Evolutionary conservation across 2,113 vertebrate species (phyloP).

Genomic region (Hiodon alosoides): DNA sequence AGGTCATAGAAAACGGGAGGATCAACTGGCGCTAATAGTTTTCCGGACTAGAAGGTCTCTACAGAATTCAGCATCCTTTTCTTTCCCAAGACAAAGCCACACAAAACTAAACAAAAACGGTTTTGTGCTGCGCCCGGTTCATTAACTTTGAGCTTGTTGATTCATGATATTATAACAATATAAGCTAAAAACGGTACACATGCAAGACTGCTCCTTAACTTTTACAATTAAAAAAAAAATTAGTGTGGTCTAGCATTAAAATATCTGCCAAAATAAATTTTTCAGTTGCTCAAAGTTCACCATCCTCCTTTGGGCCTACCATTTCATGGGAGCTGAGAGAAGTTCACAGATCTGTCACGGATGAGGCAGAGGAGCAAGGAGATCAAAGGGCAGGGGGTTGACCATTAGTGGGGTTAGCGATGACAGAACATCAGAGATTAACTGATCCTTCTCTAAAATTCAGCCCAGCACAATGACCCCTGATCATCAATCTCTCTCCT

Average conservation of each 20-base stretch:
- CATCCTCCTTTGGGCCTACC: not conserved
- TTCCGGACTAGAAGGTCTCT: not conserved
- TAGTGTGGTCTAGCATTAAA: too few species aligned
- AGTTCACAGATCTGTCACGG: not conserved
- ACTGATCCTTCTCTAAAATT: constrained; percentile 10
- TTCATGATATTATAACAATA: too few species aligned
- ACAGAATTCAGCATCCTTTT: not conserved
- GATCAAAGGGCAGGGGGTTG: constrained; percentile 9
- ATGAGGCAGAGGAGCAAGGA: not conserved
- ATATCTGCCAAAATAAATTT: too few species aligned
- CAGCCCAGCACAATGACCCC: constrained; percentile 4
- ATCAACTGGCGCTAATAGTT: not conserved
- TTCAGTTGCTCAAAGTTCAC: too few species aligned
- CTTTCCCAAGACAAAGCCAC: not conserved
- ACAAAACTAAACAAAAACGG: not conserved
- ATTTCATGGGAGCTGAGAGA: not conserved
- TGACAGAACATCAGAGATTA: constrained; percentile 24
- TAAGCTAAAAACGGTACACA: too few species aligned
- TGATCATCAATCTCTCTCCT: constrained; percentile 20
- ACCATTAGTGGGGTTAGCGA: constrained; percentile 8
- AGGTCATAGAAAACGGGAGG: not conserved
- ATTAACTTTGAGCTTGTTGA: not conserved
- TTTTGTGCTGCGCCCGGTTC: not conserved
- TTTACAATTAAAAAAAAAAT: too few species aligned
- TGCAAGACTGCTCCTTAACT: too few species aligned